Evolutionary conservation across 2,888 invertebrate genomes (phyloP), one percentile per base, ranked within the genome.

Genomic region (Cerastoderma edule): DNA sequence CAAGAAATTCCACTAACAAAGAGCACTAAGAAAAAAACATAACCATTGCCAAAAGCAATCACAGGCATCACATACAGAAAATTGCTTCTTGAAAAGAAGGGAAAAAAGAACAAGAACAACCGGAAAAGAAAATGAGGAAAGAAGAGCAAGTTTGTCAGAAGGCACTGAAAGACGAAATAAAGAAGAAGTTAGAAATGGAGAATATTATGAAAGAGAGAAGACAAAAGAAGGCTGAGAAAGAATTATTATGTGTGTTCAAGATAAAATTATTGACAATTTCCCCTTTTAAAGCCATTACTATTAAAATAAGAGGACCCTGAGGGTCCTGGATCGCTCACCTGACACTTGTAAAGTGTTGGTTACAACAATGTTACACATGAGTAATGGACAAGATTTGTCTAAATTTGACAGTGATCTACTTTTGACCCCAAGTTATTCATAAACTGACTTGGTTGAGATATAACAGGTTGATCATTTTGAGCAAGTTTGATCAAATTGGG

Each of bases 41-140:
- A 8, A 19, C 44, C 44, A 44, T 44, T 44, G 44, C 44, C 44
- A 44, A 44, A 44, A 44, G 44, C 44, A 44, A 44, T 44, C 8
- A 44, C 44, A 13, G 44, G 44, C 16, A 19, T 44, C 10, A n/a
- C 44, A 44, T 44, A 44, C 44, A 44, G 44, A 19, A 44, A 44
- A 44, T 44, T 44, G 44, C 44, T 44, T 44, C 44, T 44, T 44
- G 44, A 44, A 44, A 44, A 44, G 44, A 44, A n/a, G n/a, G n/a
- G n/a, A n/a, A n/a, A n/a, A n/a, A 44, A 44, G 44, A 44, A 44
- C 44, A 44, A 44, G 19, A 19, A 19, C 8, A 44, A 44, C 44
- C 10, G 19, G 44, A 44, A 44, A 8, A 44, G 19, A 19, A 44
- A 44, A 44, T 44, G 44, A 44, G 44, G 44, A 44, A 44, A 19